A percentile compares a stretch with the other conserved stretches of the same genome.
phyloP scores from a whole-genome alignment of 1,140 invertebrate species.

The Lutraria rhynchaena region DNA sequence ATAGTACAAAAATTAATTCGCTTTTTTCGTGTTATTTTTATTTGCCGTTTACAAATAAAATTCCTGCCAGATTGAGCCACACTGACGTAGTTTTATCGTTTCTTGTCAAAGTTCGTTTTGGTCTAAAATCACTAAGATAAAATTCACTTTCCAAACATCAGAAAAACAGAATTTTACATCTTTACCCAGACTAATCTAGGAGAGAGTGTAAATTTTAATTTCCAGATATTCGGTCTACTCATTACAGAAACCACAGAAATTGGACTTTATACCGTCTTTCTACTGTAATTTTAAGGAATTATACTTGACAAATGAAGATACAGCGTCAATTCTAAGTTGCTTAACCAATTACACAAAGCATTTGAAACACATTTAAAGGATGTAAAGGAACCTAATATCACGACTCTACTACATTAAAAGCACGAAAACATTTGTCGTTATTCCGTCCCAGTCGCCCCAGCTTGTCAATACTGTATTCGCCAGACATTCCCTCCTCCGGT shows the following conservation, averaged over 20 bases:
- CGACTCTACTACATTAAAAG: constrained; percentile 32
- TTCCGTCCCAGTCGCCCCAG: constrained; percentile 1
- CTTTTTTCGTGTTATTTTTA: too few relatives aligned
- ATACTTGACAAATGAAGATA: constrained; percentile 54
- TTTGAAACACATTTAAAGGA: constrained; percentile 52
- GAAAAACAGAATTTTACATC: constrained; percentile 8
- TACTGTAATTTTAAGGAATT: constrained; percentile 32
- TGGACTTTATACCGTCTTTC: constrained; percentile 36
- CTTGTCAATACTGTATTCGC: constrained; percentile 30
- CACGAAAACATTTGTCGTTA: constrained; percentile 58
- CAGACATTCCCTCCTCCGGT: constrained; percentile 46
- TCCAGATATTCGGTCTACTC: constrained; percentile 30
- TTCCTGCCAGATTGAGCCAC: too few relatives aligned
- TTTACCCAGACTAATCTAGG: constrained; percentile 7
- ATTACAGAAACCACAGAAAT: constrained; percentile 38
- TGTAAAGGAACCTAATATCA: constrained; percentile 33
- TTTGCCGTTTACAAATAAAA: too few relatives aligned
- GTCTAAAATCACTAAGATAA: too few relatives aligned
- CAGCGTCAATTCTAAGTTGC: constrained; percentile 56
- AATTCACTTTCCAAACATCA: background rate
- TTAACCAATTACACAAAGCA: constrained; percentile 56
- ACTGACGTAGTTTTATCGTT: too few relatives aligned
- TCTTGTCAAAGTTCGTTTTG: too few relatives aligned
- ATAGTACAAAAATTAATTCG: too few relatives aligned
- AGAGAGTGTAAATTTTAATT: constrained; percentile 59